Evolutionary conservation across 1,140 invertebrate species (phyloP).

Genomic region (Leptinotarsa texana): DNA sequence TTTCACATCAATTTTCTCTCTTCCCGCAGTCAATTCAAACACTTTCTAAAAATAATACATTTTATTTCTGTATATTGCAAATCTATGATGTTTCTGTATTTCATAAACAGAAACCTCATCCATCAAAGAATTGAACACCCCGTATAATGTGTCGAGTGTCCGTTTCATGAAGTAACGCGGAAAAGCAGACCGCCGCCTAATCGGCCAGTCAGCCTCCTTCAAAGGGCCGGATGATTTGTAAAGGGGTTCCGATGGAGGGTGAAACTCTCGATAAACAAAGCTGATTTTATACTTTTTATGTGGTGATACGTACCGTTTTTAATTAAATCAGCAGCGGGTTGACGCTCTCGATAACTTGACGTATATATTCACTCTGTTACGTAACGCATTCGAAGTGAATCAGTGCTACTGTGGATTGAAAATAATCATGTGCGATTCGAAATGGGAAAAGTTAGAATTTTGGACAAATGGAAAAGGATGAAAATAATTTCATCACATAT

Average conservation of each 20-base stretch:
- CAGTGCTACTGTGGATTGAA: too few relatives aligned
- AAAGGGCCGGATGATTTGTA: constrained; percentile 7
- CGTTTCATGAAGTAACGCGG: neutral
- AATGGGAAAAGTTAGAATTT: too few relatives aligned
- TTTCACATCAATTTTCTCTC: too few relatives aligned
- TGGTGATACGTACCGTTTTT: constrained; percentile 7
- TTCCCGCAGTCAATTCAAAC: too few relatives aligned
- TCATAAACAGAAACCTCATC: neutral
- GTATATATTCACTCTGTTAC: neutral
- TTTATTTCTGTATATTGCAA: too few relatives aligned
- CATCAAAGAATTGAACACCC: neutral
- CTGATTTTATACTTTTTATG: constrained; percentile 7
- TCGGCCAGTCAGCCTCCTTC: constrained; percentile 4
- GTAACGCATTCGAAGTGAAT: neutral
- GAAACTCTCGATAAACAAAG: constrained; percentile 6
- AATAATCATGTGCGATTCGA: too few relatives aligned
- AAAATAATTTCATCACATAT: too few relatives aligned
- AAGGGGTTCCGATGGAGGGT: constrained; percentile 4
- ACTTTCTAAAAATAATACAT: too few relatives aligned
- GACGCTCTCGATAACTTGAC: constrained; percentile 5
- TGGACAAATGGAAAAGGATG: too few relatives aligned
- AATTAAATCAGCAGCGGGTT: constrained; percentile 5
- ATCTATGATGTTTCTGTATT: too few relatives aligned
- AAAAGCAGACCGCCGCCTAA: neutral
- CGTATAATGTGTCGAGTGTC: neutral